phyloP scores from a whole-genome alignment of 1,140 invertebrate species.

The Rhagoletis pomonella region DNA sequence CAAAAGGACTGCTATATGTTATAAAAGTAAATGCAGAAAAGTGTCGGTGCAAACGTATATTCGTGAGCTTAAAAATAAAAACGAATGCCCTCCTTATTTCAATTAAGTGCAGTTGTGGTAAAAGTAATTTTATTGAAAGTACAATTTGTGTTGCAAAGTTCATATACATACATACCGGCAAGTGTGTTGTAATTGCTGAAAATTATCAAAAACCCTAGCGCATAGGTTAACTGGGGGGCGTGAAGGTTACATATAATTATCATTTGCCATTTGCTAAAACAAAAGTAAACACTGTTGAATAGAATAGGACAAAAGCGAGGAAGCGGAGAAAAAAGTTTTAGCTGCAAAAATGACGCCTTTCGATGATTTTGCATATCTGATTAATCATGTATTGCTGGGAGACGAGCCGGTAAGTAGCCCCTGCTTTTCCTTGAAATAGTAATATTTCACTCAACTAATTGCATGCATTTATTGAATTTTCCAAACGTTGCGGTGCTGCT shows the following conservation, averaged over 20 bases:
- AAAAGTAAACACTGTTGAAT: not conserved
- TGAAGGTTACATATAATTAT: not conserved
- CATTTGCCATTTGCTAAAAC: not conserved
- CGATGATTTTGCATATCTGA: conserved; percentile 78
- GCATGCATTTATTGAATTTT: not conserved
- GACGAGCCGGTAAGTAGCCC: conserved; percentile 77
- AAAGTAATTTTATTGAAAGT: not conserved
- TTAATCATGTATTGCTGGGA: conserved; percentile 78
- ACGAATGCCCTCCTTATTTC: too few relatives aligned
- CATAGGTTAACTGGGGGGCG: not conserved
- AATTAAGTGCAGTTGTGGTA: not conserved
- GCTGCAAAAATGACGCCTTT: conserved; percentile 76
- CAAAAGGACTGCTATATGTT: not conserved
- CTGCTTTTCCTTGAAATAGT: not conserved
- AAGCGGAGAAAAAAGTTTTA: not conserved
- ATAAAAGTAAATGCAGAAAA: not conserved
- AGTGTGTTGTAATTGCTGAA: not conserved
- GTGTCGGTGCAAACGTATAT: not conserved
- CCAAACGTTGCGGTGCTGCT: not conserved
- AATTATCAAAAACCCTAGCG: not conserved
- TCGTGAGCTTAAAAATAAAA: not conserved
- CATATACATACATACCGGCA: not conserved
- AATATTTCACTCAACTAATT: not conserved
- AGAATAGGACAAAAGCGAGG: not conserved
- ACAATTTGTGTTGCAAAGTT: not conserved